Evolutionary conservation across 2,113 vertebrate species (phyloP).

Genomic region (Aptenodytes patagonicus): DNA sequence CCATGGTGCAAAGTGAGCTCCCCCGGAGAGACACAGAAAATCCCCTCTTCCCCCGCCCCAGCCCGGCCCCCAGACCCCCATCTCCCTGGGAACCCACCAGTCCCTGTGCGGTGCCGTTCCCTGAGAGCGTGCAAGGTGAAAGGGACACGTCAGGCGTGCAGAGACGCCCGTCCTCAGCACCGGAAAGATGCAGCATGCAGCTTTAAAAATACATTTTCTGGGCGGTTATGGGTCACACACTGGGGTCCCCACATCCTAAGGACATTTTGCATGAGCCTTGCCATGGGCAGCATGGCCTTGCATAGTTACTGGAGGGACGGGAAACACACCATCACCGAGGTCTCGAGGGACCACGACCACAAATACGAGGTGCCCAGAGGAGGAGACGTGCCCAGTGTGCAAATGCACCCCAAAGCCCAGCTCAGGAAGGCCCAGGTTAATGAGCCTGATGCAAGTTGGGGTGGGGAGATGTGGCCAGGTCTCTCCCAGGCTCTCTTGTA

Average conservation of each 20-base stretch:
- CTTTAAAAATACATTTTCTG: neutral
- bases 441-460: accelerated
- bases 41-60: neutral
- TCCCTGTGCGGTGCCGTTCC: accelerated
- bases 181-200: accelerated
- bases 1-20: neutral
- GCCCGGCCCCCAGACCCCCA: neutral
- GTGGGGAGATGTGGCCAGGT: accelerated
- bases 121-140: accelerated
- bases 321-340: accelerated
- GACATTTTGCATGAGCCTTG: accelerated
- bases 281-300: neutral
- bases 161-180: neutral
- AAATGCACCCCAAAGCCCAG: neutral
- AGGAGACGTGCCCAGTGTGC: accelerated
- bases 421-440: neutral
- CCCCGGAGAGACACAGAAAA: neutral
- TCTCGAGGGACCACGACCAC: accelerated
- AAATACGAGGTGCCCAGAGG: accelerated
- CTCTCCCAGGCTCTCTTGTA: neutral
- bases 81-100: neutral
- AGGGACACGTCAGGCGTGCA: accelerated
- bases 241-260: neutral
- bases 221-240: no score
- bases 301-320: neutral